phyloP scores from a whole-genome alignment of 2,113 vertebrate genomes.

The Pampusana beccarii region DNA sequence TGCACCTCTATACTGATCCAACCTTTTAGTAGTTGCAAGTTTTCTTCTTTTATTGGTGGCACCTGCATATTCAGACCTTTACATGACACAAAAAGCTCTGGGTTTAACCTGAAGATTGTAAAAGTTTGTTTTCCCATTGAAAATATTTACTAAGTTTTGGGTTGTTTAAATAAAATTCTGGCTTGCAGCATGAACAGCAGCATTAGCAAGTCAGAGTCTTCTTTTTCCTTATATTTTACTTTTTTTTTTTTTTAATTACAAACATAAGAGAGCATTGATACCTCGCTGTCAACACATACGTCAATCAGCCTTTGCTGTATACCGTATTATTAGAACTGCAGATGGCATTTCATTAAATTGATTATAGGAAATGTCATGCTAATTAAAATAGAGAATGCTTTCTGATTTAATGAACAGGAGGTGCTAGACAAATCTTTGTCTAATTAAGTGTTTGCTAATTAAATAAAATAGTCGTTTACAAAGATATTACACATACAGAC shows the following conservation, averaged over 20 bases:
- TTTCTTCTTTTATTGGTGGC: neutral
- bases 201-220: neutral
- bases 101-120: neutral
- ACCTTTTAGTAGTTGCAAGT: neutral
- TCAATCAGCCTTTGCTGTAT: conserved; percentile 28
- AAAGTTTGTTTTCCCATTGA: neutral
- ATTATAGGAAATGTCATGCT: conserved; percentile 49
- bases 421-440: conserved; percentile 57
- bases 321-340: conserved; percentile 32
- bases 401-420: conserved; percentile 53
- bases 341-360: conserved; percentile 39
- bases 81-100: neutral
- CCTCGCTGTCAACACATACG: neutral
- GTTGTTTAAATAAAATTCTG: neutral
- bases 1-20: neutral
- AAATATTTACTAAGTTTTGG: neutral
- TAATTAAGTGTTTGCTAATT: conserved; percentile 60
- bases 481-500: conserved; percentile 35
- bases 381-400: conserved; percentile 59
- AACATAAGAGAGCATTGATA: neutral
- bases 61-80: neutral
- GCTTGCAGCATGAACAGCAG: neutral
- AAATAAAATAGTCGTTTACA: conserved; percentile 45
- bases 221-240: neutral
- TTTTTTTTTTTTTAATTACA: neutral